Evolutionary conservation across 2,113 vertebrate genomes (phyloP).

Genomic region (Saguinus midas): DNA sequence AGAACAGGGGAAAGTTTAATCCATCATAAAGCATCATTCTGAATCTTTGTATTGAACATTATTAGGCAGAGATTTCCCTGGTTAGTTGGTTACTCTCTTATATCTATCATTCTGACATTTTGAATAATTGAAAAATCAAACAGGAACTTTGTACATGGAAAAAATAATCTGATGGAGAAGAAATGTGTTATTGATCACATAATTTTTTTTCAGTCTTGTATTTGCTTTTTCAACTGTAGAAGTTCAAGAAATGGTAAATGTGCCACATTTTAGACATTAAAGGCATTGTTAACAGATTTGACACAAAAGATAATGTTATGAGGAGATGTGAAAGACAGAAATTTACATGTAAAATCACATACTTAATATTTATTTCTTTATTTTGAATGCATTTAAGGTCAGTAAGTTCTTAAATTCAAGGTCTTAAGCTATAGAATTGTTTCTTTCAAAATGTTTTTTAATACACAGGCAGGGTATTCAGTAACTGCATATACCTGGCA

Average conservation of each 20-base stretch:
- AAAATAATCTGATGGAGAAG: conserved; percentile 53
- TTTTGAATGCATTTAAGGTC: not conserved
- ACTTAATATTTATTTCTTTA: not conserved
- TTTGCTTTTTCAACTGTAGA: conserved; percentile 44
- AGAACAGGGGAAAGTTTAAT: conserved; percentile 67
- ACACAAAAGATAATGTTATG: not conserved
- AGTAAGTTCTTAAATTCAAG: not conserved
- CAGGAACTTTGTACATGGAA: conserved; percentile 13
- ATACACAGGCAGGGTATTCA: not conserved
- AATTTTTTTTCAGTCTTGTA: conserved; percentile 6
- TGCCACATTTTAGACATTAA: not conserved
- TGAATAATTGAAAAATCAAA: conserved; percentile 68
- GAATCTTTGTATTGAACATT: conserved; percentile 52
- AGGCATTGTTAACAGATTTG: not conserved
- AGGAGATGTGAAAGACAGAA: not conserved
- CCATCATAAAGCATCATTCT: conserved; percentile 65
- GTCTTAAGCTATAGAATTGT: not conserved
- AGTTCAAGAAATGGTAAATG: not conserved
- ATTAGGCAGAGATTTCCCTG: conserved; percentile 58
- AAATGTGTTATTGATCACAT: conserved; percentile 67
- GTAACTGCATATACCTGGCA: not conserved
- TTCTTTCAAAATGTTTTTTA: not conserved
- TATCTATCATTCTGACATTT: conserved; percentile 69
- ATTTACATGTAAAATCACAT: not conserved
- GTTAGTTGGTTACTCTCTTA: conserved; percentile 47